Evolutionary conservation across 2,113 vertebrate species (phyloP).

Genomic region (Leptosomus discolor): DNA sequence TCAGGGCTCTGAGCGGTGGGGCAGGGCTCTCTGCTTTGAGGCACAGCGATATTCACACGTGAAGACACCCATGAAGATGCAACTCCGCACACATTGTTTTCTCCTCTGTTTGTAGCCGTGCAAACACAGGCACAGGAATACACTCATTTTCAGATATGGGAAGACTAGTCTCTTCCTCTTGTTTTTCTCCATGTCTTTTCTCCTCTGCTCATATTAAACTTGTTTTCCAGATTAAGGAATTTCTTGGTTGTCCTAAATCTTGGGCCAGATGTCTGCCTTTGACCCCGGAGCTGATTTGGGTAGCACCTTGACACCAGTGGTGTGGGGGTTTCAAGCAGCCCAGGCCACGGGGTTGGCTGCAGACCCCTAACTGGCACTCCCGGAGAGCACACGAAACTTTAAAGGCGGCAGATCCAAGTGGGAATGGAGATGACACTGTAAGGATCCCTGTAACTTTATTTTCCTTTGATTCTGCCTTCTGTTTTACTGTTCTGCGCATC

Average conservation of each 20-base stretch:
- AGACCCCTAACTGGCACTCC: fast-evolving
- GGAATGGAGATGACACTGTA: neutral
- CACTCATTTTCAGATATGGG: neutral
- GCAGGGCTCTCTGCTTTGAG: neutral
- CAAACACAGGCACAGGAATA: neutral
- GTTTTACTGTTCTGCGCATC: neutral
- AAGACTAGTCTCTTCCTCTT: neutral
- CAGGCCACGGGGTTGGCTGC: neutral
- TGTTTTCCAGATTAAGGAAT: neutral
- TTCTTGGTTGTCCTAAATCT: neutral
- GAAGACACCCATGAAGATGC: fast-evolving
- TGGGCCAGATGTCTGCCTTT: neutral
- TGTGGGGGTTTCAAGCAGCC: neutral
- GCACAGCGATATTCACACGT: fast-evolving
- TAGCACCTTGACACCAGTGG: neutral
- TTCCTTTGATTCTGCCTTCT: slow-evolving; percentile 51
- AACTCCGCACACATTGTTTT: neutral
- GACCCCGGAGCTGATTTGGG: neutral
- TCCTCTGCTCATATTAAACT: neutral
- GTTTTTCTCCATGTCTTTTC: neutral
- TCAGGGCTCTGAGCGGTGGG: neutral
- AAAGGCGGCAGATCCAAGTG: neutral
- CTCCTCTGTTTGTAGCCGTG: neutral
- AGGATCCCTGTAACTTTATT: slow-evolving; percentile 31
- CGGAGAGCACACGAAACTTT: neutral